A percentile compares a stretch with the other conserved stretches of the same genome.
Evolutionary conservation across 2,797 vertebrate genomes (phyloP).

Genomic region (Sebastolobus alascanus): DNA sequence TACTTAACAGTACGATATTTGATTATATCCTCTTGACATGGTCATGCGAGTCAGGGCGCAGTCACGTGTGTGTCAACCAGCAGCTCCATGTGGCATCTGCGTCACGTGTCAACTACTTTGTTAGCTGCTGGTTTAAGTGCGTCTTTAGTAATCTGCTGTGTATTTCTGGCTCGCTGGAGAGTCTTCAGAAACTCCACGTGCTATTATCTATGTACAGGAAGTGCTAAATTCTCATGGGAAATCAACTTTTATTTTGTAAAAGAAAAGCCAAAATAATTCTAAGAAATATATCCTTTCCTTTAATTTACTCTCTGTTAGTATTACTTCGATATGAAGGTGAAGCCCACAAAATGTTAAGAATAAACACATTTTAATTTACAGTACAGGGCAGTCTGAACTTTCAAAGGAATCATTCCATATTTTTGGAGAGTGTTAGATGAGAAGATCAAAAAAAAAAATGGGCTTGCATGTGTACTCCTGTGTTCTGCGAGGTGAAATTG

Average conservation of each 20-base stretch:
- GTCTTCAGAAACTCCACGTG: not conserved
- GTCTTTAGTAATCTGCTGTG: conserved; percentile 69
- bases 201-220: not conserved
- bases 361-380: not conserved
- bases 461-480: too few relatives aligned
- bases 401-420: not conserved
- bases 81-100: not conserved
- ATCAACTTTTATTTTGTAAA: conserved; percentile 16
- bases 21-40: conserved; percentile 8
- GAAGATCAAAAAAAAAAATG: not conserved
- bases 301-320: not conserved
- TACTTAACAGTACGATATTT: not conserved
- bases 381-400: not conserved
- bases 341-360: not conserved
- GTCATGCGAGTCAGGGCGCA: conserved; percentile 18
- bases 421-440: not conserved
- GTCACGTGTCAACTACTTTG: conserved; percentile 42
- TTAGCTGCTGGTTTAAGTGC: conserved; percentile 51
- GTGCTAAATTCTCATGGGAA: not conserved
- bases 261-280: not conserved
- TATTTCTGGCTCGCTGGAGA: conserved; percentile 70
- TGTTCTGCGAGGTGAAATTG: too few relatives aligned
- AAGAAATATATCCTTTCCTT: not conserved
- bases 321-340: not conserved
- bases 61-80: conserved; percentile 45